Evolutionary conservation across 2,888 invertebrate genomes (phyloP).

Genomic region (Julus scanicus): DNA sequence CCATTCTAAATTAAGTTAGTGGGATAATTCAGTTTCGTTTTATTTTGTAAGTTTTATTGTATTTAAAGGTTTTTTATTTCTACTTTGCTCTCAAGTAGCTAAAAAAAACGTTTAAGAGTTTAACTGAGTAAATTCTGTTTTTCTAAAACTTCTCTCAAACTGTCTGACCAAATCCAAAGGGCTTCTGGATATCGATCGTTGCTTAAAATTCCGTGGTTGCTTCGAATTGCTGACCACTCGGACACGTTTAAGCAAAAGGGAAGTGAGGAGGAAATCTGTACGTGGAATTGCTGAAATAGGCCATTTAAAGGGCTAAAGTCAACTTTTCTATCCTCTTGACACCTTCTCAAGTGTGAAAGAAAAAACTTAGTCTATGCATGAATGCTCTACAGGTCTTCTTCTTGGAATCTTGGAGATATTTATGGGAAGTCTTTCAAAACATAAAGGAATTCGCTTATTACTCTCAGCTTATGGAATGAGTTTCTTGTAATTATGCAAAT

Average conservation of each 20-base stretch:
- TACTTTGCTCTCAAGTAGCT: neutral
- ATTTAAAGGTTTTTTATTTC: neutral
- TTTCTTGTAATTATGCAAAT: no score
- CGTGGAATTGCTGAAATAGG: neutral
- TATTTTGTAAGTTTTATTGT: neutral
- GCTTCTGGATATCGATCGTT: slow-evolving; percentile 14
- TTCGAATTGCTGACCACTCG: slow-evolving; percentile 15
- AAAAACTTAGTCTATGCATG: neutral
- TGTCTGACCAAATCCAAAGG: neutral
- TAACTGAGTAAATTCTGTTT: neutral
- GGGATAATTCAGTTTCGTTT: no score
- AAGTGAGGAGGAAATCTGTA: slow-evolving; percentile 32
- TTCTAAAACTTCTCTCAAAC: neutral
- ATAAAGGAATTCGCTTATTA: no score
- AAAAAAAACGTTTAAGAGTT: neutral
- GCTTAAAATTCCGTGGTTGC: neutral
- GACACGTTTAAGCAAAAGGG: neutral
- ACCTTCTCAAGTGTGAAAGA: slow-evolving; percentile 7
- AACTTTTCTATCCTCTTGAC: slow-evolving; percentile 16
- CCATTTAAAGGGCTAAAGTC: slow-evolving; percentile 41
- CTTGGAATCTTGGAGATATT: neutral
- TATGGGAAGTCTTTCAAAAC: no score
- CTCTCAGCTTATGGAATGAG: no score
- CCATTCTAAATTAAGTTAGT: no score
- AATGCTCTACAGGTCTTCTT: slow-evolving; percentile 28